Evolutionary conservation across 1,140 invertebrate species (phyloP).

Genomic region (Papilio polyxenes): DNA sequence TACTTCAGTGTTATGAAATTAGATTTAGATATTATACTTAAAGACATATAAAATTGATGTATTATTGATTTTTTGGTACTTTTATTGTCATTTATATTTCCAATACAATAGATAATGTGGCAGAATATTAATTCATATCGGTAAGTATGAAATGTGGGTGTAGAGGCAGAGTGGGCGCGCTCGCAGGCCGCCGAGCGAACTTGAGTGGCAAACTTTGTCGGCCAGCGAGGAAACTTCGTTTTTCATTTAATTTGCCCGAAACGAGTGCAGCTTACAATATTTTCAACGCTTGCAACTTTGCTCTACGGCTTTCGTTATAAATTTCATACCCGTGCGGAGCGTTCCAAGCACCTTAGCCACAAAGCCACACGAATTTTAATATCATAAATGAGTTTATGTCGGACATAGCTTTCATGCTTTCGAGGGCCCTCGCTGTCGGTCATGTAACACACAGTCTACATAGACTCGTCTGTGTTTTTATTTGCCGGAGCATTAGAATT

Average conservation of each 20-base stretch:
- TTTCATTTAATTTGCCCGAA: constrained; percentile 78
- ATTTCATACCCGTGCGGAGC: constrained; percentile 62
- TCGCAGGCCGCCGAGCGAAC: constrained; percentile 62
- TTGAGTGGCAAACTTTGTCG: constrained; percentile 76
- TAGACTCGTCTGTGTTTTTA: constrained; percentile 18
- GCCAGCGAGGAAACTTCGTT: constrained; percentile 72
- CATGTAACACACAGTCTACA: background rate
- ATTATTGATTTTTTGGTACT: background rate
- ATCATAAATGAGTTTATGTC: constrained; percentile 46
- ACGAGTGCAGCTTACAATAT: constrained; percentile 77
- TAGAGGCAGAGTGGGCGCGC: constrained; percentile 52
- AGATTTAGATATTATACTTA: background rate
- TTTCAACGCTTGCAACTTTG: constrained; percentile 72
- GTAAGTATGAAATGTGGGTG: constrained; percentile 13
- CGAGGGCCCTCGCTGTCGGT: constrained; percentile 13
- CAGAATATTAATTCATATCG: constrained; percentile 27
- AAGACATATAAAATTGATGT: too few relatives aligned
- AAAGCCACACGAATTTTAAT: constrained; percentile 59
- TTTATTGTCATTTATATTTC: background rate
- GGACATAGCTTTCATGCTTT: constrained; percentile 18
- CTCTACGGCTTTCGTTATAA: constrained; percentile 69
- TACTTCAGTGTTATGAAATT: background rate
- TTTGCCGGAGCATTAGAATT: constrained; percentile 25
- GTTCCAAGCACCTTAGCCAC: constrained; percentile 55
- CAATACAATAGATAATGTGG: background rate